Conservation (phyloP, 2,113 vertebrate genomes). For the Saimiri boliviensis region DNA sequence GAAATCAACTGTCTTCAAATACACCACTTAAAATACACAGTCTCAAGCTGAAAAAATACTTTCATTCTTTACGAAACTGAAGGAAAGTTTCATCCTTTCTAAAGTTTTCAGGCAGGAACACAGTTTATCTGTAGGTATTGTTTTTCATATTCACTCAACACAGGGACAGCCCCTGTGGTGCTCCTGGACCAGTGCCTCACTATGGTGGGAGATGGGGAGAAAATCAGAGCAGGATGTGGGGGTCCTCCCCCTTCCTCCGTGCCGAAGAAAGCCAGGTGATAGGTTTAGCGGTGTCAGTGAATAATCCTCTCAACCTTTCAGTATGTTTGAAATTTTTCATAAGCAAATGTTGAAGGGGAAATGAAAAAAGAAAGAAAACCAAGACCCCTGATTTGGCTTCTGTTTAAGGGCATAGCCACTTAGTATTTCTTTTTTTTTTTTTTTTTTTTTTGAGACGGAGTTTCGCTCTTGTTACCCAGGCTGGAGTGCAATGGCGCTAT, state of each 20-base stretch:
- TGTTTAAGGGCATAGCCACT: not conserved
- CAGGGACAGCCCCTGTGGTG: not conserved
- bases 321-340: not conserved
- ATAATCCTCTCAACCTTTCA: not conserved
- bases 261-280: not conserved
- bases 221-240: not conserved
- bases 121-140: not conserved
- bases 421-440: not conserved
- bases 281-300: not conserved
- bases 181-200: not conserved
- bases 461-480: no score
- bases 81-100: conserved; percentile 62
- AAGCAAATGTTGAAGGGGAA: not conserved
- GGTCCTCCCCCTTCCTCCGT: no score
- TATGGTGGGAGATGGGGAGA: not conserved
- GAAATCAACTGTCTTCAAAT: conserved; percentile 66
- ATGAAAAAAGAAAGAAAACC: not conserved
- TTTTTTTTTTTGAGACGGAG: no score
- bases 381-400: not conserved
- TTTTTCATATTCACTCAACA: not conserved
- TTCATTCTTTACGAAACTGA: conserved; percentile 67
- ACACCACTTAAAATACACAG: conserved; percentile 64
- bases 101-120: conserved; percentile 45
- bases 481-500: no score
- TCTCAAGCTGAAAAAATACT: conserved; percentile 59